Evolutionary conservation across 1,140 invertebrate species (phyloP).

Genomic region (Stenopsyche tienmushanensis): DNA sequence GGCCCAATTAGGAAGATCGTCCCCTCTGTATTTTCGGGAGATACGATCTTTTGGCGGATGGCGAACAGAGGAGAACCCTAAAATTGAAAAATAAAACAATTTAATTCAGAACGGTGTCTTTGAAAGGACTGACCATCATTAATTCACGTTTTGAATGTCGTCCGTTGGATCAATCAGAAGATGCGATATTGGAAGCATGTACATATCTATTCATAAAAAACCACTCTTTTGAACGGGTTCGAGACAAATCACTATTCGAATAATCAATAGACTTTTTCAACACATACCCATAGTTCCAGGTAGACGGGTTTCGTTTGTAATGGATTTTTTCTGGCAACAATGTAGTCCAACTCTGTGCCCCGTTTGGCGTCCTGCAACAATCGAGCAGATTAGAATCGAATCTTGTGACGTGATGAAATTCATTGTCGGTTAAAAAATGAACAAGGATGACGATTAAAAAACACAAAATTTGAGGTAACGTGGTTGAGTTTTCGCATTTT

Average conservation of each 20-base stretch:
- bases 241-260: constrained; percentile 34
- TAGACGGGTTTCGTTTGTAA: constrained; percentile 73
- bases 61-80: constrained; percentile 72
- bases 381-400: constrained; percentile 31
- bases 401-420: constrained; percentile 20
- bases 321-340: constrained; percentile 76
- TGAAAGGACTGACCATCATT: constrained; percentile 8
- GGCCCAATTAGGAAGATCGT: constrained; percentile 72
- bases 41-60: constrained; percentile 73
- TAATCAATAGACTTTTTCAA: constrained; percentile 39
- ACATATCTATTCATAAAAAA: constrained; percentile 8
- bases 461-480: no score
- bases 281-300: constrained; percentile 74
- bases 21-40: constrained; percentile 70
- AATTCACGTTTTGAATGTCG: constrained; percentile 1
- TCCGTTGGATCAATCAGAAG: background rate
- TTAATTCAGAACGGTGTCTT: no score
- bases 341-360: constrained; percentile 77
- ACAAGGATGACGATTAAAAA: constrained; percentile 12
- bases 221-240: constrained; percentile 5
- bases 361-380: constrained; percentile 70
- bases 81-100: constrained; percentile 39
- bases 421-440: constrained; percentile 10
- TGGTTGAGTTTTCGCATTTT: no score
- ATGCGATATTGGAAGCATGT: background rate